Percentiles rank a stretch among this genome's conserved stretches.
Conservation (phyloP, 2,888 invertebrate species). For the Euzophera pinguis region DNA sequence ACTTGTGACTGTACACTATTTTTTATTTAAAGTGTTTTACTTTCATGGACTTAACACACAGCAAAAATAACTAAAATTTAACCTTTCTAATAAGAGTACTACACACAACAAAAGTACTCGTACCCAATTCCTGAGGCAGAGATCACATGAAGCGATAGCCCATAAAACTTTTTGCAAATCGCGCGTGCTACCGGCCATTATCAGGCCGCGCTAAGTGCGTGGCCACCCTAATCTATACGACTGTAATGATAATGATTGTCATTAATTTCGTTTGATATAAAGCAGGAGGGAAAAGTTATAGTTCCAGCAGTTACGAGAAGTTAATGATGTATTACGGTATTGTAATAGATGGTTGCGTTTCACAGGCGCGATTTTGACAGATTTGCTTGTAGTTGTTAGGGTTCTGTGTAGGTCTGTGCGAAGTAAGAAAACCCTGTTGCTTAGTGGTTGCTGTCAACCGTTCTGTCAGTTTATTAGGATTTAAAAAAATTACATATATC, state of each 20-base stretch:
- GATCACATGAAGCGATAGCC: background rate
- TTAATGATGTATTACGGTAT: slow-evolving; percentile 1
- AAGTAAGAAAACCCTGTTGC: too few species aligned
- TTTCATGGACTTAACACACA: too few species aligned
- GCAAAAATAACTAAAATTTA: too few species aligned
- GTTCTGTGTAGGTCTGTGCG: too few species aligned
- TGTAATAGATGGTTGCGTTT: background rate
- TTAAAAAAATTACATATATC: too few species aligned
- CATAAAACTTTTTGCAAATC: slow-evolving; percentile 7
- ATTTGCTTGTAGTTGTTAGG: background rate
- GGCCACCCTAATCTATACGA: slow-evolving; percentile 1
- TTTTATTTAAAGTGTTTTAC: too few species aligned
- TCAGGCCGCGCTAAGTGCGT: background rate
- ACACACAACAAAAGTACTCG: background rate
- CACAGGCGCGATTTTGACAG: background rate
- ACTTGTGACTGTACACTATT: too few species aligned
- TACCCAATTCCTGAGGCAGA: background rate
- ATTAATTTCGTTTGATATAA: slow-evolving; percentile 4
- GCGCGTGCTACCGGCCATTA: slow-evolving; percentile 6
- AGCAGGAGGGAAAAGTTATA: slow-evolving; percentile 5
- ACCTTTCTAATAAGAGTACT: too few species aligned
- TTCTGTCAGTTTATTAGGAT: too few species aligned
- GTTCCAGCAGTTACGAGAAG: background rate
- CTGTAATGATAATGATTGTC: slow-evolving; percentile 3
- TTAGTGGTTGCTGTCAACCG: too few species aligned